Evolutionary conservation across 2,888 invertebrate species (phyloP).

Genomic region (Cotesia congregata): DNA sequence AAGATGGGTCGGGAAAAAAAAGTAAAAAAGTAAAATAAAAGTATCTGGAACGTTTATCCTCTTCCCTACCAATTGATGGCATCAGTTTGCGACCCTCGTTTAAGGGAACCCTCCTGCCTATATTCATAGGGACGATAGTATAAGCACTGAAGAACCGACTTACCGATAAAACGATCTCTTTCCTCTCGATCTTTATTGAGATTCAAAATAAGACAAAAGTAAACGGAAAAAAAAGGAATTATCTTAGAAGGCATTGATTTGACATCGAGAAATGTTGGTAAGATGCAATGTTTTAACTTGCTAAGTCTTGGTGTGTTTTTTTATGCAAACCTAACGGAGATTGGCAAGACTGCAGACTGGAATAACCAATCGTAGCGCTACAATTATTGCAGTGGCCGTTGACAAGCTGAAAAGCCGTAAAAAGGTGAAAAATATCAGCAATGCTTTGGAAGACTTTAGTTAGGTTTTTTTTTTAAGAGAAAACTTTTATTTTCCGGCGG

Average conservation of each 20-base stretch:
- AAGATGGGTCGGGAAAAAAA: neutral
- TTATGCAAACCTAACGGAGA: conserved; percentile 23
- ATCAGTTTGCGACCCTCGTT: conserved; percentile 46
- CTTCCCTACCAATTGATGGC: conserved; percentile 43
- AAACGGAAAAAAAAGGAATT: conserved; percentile 29
- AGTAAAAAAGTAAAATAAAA: neutral
- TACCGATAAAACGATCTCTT: conserved; percentile 30
- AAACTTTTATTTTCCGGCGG: conserved; percentile 29
- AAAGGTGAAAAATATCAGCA: conserved; percentile 31
- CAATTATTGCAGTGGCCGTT: conserved; percentile 42
- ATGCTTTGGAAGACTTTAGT: conserved; percentile 24
- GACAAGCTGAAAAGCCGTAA: neutral
- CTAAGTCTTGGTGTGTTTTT: conserved; percentile 11
- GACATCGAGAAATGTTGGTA: conserved; percentile 17
- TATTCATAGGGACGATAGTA: conserved; percentile 26
- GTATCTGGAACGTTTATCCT: conserved; percentile 21
- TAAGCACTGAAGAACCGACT: conserved; percentile 27
- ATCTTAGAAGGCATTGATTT: conserved; percentile 26
- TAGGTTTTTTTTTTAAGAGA: conserved; percentile 18
- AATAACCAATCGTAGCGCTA: conserved; percentile 45
- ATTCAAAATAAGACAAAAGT: conserved; percentile 29
- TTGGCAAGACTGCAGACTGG: conserved; percentile 19
- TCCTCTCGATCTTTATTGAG: conserved; percentile 27
- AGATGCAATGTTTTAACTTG: conserved; percentile 26
- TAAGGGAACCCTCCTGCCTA: conserved; percentile 25